Evolutionary conservation across 2,113 vertebrate genomes (phyloP).

Genomic region (Empidonax alnorum): DNA sequence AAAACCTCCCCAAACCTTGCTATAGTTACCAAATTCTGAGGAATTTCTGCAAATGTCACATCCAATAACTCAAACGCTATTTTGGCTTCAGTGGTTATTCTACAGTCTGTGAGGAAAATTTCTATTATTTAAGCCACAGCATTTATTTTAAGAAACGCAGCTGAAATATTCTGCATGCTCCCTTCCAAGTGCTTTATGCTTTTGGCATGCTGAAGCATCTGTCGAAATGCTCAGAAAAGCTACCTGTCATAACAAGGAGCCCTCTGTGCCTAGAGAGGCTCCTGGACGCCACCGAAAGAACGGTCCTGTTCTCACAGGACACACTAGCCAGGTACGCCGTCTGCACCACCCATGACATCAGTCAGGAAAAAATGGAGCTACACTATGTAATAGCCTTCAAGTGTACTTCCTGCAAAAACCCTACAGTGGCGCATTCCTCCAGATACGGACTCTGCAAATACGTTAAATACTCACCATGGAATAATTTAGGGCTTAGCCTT

Average conservation of each 20-base stretch:
- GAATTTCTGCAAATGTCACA: not conserved
- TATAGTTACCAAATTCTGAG: not conserved
- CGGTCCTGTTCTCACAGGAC: not conserved
- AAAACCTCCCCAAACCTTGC: not conserved
- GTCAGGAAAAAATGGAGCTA: not conserved
- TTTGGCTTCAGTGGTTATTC: conserved; percentile 12
- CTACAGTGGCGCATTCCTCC: not conserved
- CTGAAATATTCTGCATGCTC: not conserved
- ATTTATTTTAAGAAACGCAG: conserved; percentile 38
- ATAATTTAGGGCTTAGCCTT: not conserved
- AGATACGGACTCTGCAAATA: not conserved
- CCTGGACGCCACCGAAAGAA: not conserved
- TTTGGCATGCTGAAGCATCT: conserved; percentile 2
- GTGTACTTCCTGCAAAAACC: not conserved
- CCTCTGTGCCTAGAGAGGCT: not conserved
- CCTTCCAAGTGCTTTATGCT: not conserved
- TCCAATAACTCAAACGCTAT: not conserved
- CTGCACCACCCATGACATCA: not conserved
- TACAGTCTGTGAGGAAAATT: conserved; percentile 24
- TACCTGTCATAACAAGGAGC: conserved; percentile 38
- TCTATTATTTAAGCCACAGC: conserved; percentile 53
- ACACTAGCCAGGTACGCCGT: not conserved
- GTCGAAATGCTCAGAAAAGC: conserved; percentile 54
- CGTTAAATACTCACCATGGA: accelerated
- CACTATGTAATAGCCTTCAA: not conserved